Base-by-base conservation (phyloP, 1,140 invertebrate species). In the Temnothorax nylanderi region DNA sequence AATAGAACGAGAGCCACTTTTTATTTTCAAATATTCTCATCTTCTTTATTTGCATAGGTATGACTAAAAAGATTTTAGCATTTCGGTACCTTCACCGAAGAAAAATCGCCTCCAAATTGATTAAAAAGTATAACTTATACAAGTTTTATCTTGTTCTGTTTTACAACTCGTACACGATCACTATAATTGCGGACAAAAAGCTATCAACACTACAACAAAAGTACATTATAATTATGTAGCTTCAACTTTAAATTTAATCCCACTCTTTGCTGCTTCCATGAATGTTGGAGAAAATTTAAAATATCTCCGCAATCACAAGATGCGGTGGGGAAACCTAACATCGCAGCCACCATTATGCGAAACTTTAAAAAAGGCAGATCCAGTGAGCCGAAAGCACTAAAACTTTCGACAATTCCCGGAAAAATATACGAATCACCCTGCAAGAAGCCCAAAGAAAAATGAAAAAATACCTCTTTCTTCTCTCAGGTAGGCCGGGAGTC, bases 351-450 rank as follows among this genome's bases (percentile, higher is more conserved):
- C 60, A 78, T 85, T 77, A 58, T 77, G 37, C 6, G 16, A 85
- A 62, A 77, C 44, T 77, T 18, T 11, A 13, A 60, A 60, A 84
- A 62, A 60, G 13, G 34, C 3, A 26, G 26, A 47, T 34, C 13
- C 26, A 37, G 62, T 69, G 60, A 64, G 7, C 18, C 56, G 47
- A 47, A 51, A 87, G 72, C 49, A 37, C 41, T 67, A 65, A 64
- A 87, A 87, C 86, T 87, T 84, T 87, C 80, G 47, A 84, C 58
- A 75, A 34, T 65, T 56, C 44, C 2, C 49, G 26, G 5, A n/a
- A 65, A 87, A 69, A 84, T 84, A 32, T 87, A 87, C 69, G 86
- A 84, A 85, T 62, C 1, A 26, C 44, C 34, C 16, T 34, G 34
- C 7, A 32, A 87, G 11, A 18, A 62, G 21, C 21, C 58, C n/a